Evolutionary conservation across 2,888 invertebrate genomes (phyloP).

Genomic region (Stenichneumon culpator): DNA sequence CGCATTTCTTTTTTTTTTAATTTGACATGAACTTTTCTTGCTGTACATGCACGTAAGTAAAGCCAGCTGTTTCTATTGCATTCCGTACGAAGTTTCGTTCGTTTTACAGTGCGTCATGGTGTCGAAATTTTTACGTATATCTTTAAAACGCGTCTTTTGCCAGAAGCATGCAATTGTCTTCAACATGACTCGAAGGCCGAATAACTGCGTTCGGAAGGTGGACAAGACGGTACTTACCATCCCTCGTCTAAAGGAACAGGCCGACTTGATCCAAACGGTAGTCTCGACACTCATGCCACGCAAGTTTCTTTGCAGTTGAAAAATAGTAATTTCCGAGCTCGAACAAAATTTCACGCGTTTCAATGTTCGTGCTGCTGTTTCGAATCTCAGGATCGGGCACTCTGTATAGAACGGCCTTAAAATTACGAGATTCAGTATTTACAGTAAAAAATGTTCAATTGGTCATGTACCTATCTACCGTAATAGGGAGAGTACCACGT

Average conservation of each 20-base stretch:
- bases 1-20: constrained; percentile 66
- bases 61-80: not conserved
- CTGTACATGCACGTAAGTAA: constrained; percentile 5
- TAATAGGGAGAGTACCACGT: constrained; percentile 82
- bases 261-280: not conserved
- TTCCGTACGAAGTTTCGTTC: constrained; percentile 1
- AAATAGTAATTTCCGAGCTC: not conserved
- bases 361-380: not conserved
- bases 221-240: constrained; percentile 36
- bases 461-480: constrained; percentile 83
- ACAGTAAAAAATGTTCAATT: constrained; percentile 85
- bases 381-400: constrained; percentile 71
- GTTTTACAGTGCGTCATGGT: not conserved
- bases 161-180: not conserved
- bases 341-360: not conserved
- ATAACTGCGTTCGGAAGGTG: constrained; percentile 6
- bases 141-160: not conserved
- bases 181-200: not conserved
- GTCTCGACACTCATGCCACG: not conserved
- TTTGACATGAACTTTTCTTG: constrained; percentile 51
- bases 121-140: constrained; percentile 1
- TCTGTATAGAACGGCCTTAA: constrained; percentile 83
- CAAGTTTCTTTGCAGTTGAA: not conserved
- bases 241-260: not conserved
- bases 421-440: constrained; percentile 84